Evolutionary conservation across 2,888 invertebrate genomes (phyloP).

Genomic region (Spisula solida): DNA sequence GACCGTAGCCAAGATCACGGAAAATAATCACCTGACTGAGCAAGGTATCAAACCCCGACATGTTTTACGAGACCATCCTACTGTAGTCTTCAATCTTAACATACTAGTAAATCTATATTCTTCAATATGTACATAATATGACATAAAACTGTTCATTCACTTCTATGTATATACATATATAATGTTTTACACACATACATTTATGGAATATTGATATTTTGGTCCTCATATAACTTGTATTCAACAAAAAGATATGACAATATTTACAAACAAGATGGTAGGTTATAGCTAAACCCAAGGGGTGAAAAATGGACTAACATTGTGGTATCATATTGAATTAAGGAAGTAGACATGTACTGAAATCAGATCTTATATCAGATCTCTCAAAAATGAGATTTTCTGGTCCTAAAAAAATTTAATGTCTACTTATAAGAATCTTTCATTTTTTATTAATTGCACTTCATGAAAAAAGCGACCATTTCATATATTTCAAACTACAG

Average conservation of each 20-base stretch:
- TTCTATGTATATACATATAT: conserved; percentile 26
- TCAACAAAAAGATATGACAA: neutral
- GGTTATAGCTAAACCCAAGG: neutral
- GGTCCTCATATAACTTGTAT: neutral
- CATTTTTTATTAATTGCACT: too few relatives aligned
- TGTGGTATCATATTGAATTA: neutral
- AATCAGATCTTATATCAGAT: neutral
- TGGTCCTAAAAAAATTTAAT: too few relatives aligned
- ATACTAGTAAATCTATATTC: neutral
- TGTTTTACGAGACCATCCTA: too few relatives aligned
- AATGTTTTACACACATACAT: neutral
- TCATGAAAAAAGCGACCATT: too few relatives aligned
- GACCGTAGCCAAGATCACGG: too few relatives aligned
- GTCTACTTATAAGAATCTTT: too few relatives aligned
- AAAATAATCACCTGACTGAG: too few relatives aligned
- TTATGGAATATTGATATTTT: conserved; percentile 21
- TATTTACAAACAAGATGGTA: conserved; percentile 13
- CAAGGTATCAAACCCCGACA: too few relatives aligned
- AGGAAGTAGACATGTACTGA: too few relatives aligned
- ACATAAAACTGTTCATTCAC: neutral
- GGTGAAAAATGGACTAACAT: neutral
- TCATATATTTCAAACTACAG: too few relatives aligned
- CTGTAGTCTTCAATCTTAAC: neutral
- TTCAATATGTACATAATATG: neutral
- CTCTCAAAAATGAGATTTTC: neutral